These are phyloP conservation scores for Botia kubotai DNA, from an alignment of 2,797 vertebrate genomes.

Conservation along the genomic window DNA sequence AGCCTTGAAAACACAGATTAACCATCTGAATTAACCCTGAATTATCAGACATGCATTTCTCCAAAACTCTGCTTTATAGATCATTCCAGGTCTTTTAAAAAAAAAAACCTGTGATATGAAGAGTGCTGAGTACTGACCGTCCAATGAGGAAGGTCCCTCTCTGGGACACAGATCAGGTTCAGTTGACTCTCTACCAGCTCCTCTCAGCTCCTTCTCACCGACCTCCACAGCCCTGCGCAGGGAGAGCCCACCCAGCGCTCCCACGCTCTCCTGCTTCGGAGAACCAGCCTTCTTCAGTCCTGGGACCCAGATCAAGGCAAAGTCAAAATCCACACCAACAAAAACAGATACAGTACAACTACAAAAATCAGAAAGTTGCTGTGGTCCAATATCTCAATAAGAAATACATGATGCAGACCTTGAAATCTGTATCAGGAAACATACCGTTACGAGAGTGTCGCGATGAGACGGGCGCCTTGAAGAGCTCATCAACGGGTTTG, in stretches of 20 bases:
- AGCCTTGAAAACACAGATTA: conserved; percentile 58
- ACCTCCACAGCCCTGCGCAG: conserved; percentile 82
- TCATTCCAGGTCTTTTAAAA: background rate
- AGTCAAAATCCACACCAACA: too few species aligned
- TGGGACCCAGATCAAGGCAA: conserved; percentile 61
- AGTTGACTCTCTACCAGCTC: conserved; percentile 73
- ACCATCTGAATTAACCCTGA: too few species aligned
- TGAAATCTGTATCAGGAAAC: background rate
- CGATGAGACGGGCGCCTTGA: conserved; percentile 79
- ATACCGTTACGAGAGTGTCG: conserved; percentile 86
- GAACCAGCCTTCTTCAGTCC: conserved; percentile 87
- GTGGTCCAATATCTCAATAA: background rate
- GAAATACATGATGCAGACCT: background rate
- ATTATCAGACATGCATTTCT: too few species aligned
- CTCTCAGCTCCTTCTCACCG: conserved; percentile 78
- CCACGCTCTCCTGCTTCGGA: conserved; percentile 77
- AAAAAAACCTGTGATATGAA: too few species aligned
- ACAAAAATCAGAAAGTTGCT: too few species aligned
- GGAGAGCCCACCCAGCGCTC: conserved; percentile 78
- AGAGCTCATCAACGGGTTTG: conserved; percentile 84
- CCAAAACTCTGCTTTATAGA: background rate
- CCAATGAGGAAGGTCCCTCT: conserved; percentile 73
- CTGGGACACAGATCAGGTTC: conserved; percentile 74
- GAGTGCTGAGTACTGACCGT: conserved; percentile 68
- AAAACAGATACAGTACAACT: too few species aligned